These are phyloP conservation scores for Cryptocheilus praepositus DNA, from an alignment of 2,888 invertebrate species.

Conservation along the genomic window DNA sequence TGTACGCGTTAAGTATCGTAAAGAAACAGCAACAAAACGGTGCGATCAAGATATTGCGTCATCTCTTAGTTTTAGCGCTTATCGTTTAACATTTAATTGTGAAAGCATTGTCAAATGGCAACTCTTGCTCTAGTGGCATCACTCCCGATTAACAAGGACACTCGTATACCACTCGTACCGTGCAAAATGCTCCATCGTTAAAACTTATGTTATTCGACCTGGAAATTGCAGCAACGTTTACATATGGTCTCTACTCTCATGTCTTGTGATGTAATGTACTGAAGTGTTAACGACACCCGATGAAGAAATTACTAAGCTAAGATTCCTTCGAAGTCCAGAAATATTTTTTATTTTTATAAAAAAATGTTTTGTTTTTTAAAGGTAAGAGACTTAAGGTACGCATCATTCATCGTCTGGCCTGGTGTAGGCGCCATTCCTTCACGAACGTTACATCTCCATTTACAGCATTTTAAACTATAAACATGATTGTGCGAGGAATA, in stretches of 20 bases:
- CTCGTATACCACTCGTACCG: constrained; percentile 21
- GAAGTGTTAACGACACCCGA: constrained; percentile 16
- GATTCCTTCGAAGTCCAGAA: constrained; percentile 39
- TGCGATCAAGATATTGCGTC: background rate
- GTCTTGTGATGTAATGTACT: constrained; percentile 26
- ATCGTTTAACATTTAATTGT: background rate
- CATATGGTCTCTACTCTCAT: constrained; percentile 22
- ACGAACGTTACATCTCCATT: constrained; percentile 51
- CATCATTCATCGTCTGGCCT: background rate
- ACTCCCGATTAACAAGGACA: background rate
- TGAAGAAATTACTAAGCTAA: constrained; percentile 43
- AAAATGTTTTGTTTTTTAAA: constrained; percentile 31
- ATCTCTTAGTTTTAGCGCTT: background rate
- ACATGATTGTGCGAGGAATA: constrained; percentile 50
- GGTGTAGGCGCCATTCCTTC: constrained; percentile 26
- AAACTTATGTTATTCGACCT: constrained; percentile 2
- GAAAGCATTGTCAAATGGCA: background rate
- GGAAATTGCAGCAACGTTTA: constrained; percentile 33
- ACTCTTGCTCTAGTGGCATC: background rate
- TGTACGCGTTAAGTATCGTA: constrained; percentile 20
- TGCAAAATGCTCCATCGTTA: background rate
- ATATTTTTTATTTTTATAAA: constrained; percentile 58
- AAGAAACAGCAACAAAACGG: background rate
- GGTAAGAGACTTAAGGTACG: constrained; percentile 12
- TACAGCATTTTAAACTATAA: constrained; percentile 56